Percentiles rank a stretch among this genome's conserved stretches.
phyloP scores from a whole-genome alignment of 2,888 invertebrate genomes.

The Drosophila limbata region DNA sequence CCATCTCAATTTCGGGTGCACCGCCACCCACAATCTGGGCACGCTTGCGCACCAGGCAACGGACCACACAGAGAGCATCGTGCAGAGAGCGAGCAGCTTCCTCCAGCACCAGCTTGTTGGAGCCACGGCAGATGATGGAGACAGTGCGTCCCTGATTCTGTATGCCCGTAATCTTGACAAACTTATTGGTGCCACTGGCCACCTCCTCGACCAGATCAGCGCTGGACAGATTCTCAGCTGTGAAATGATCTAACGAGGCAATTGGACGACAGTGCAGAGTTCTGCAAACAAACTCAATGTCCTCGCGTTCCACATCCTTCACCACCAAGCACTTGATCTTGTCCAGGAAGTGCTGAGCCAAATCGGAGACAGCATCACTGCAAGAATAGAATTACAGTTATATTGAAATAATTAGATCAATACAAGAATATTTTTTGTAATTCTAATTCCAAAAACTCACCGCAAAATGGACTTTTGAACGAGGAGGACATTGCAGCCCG shows the following conservation, averaged over 20 bases:
- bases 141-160: conserved; percentile 95
- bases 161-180: conserved; percentile 96
- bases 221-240: conserved; percentile 94
- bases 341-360: conserved; percentile 98
- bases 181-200: conserved; percentile 93
- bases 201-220: conserved; percentile 98
- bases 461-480: conserved; percentile 93
- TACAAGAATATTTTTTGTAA: not conserved
- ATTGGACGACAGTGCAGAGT: conserved; percentile 97
- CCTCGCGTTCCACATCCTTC: conserved; percentile 98
- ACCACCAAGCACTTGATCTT: conserved; percentile 99
- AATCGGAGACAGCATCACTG: conserved; percentile 98
- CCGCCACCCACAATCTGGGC: conserved; percentile 98
- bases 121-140: conserved; percentile 94
- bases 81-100: conserved; percentile 96
- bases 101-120: conserved; percentile 94
- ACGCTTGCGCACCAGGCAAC: conserved; percentile 97
- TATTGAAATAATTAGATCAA: too few relatives aligned
- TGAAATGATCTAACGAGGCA: conserved; percentile 99
- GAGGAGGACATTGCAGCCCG: conserved; percentile 98
- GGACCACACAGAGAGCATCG: conserved; percentile 95
- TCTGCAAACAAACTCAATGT: conserved; percentile 99
- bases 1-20: conserved; percentile 98
- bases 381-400: not conserved
- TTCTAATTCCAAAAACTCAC: conserved; percentile 84